phyloP scores from a whole-genome alignment of 30 jellyfish, hydroid and myxozoan genomes.

The Aurelia aurita region DNA sequence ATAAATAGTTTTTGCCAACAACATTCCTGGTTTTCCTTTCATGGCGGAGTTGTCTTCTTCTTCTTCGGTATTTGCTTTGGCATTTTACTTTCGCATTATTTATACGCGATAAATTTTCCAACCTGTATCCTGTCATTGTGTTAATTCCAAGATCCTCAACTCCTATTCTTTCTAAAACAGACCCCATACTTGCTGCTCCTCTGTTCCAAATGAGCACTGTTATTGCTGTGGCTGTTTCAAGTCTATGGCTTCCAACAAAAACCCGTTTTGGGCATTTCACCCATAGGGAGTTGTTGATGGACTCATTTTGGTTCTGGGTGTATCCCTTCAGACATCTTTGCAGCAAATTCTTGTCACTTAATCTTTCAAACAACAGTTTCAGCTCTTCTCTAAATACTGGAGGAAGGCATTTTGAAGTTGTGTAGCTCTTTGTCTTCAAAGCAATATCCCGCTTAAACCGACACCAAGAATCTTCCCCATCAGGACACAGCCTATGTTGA shows the following conservation, averaged over 20 bases:
- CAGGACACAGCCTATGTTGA: constrained; percentile 29
- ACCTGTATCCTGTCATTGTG: not conserved
- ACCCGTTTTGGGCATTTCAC: not conserved
- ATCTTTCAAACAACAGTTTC: not conserved
- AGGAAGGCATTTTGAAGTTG: not conserved
- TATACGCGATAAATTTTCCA: not conserved
- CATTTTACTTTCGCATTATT: not conserved
- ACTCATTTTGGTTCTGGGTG: not conserved
- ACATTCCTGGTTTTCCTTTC: too few species aligned
- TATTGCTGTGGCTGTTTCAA: too few species aligned
- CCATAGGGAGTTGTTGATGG: not conserved
- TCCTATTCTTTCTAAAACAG: too few species aligned
- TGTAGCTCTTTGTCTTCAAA: not conserved
- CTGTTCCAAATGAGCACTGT: too few species aligned
- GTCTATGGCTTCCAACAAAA: not conserved
- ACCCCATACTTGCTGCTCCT: too few species aligned
- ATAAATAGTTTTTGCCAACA: too few species aligned
- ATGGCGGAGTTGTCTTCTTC: not conserved
- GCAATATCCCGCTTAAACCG: not conserved
- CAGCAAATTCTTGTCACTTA: not conserved
- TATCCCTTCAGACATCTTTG: not conserved
- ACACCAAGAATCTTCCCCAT: not conserved
- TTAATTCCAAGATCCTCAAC: too few species aligned
- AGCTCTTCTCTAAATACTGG: not conserved
- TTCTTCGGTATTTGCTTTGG: not conserved